Evolutionary conservation across 2,113 vertebrate species (phyloP), one percentile per base, ranked within the genome.

Genomic region (Xenopus borealis): DNA sequence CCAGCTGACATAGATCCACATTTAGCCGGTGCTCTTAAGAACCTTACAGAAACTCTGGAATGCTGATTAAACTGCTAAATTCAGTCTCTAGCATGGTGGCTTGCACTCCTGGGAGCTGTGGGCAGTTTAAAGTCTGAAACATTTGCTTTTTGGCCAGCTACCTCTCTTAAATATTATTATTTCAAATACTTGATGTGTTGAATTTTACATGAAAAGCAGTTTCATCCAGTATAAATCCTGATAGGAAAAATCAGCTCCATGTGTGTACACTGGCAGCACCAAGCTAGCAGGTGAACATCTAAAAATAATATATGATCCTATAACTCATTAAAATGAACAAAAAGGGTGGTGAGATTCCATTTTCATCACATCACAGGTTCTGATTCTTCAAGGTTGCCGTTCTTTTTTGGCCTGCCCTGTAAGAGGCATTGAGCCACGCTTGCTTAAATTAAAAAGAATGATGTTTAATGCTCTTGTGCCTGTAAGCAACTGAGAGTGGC

Each of bases 171-270:
- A 77, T 77, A 77, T 77, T 76, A 69, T 76, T 77, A 64, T 69
- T 77, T 77, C 74, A 77, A 63, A 77, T 77, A 77, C 50, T 77
- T 77, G 74, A 77, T 77, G 73, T 77, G 74, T 70, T 77, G 74
- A 77, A 77, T 77, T 69, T 77, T 77, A 77, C 74, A 77, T 77
- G 74, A 77, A 77, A 77, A 77, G 74, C 74, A 64, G 66, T 77
- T 77, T 63, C 59, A 70, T 69, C 74, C 74, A 77, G 74, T 69
- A 70, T 77, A 77, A 77, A 70, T 77, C 74, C 67, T 77, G 74
- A 69, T 77, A 77, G 74, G 74, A 77, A 77, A 77, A 77, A 77
- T 68, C 74, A 77, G 59, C 74, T 77, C 74, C 74, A 77, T 77
- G 74, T 77, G 74, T 77, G 67, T 77, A 77, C 69, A 77, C 74